Base-by-base conservation (phyloP, 1,140 invertebrate genomes). In the Cheumatopsyche charites region DNA sequence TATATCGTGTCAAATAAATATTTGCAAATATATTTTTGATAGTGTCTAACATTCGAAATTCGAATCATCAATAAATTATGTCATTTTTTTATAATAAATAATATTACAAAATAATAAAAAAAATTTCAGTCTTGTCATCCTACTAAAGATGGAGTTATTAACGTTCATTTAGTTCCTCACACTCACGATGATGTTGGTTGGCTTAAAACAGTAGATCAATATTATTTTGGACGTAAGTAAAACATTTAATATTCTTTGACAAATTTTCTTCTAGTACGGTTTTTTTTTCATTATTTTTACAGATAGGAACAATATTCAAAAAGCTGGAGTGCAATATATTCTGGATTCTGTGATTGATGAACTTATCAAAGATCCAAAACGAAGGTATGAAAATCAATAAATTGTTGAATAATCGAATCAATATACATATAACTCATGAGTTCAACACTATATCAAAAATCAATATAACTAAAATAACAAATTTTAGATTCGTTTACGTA, bases 261-360 rank as follows among this genome's bases (percentile, higher is more conserved):
- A 21, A 25, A 25, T 25, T 6, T 25, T 3, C 3, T 5, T 36
- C 5, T 62, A 15, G 9, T 36, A 36, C 9, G 9, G 9, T 36
- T 3, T 36, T 36, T 3, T 9, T 36, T 36, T 71, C 15, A 36
- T 36, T 36, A 4, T n/a, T 19, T 47, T 71, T 71, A 58, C 77
- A 93, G 91, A 87, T 80, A 85, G 85, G 11, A 87, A 87, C 13
- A 79, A 78, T 0, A 92, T 92, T 12, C 92, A 94, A 78, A 86
- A 87, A 43, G 93, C 92, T 12, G 93, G 92, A 1, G 94, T 96
- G 0, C 91, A 94, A 79, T 96, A 96, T 77, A 97, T 97, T 72
- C 78, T 98, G 7, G 94, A 97, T 80, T 93, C 94, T 0, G 95
- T 96, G 0, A 83, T 98, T 4, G 84, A 88, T 17, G 90, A 92